Percentiles rank a stretch among this genome's conserved stretches.
phyloP scores from a whole-genome alignment of 2,113 vertebrate genomes.

The Mus musculus region GRCm39 chr5:18548501-18549000 shows the following conservation, averaged over 20 bases:
- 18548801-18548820: not conserved
- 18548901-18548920: not conserved
- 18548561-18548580: not conserved
- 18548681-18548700: not conserved
- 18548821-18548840: not conserved
- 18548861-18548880: not conserved
- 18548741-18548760: not conserved
- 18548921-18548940: not conserved
- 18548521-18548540: not conserved
- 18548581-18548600: not conserved
- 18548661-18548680: not conserved
- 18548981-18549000: slow-evolving; percentile 6
- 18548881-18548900: not conserved
- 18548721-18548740: not conserved
- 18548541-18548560: not conserved
- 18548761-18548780: not conserved
- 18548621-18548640: not conserved
- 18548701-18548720: slow-evolving; percentile 1
- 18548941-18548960: not conserved
- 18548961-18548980: not conserved
- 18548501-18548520: not conserved
- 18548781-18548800: no score
- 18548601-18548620: not conserved
- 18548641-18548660: not conserved
- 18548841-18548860: not conserved